phyloP scores from a whole-genome alignment of 2,888 invertebrate species.

The Cryptus viduatorius region DNA sequence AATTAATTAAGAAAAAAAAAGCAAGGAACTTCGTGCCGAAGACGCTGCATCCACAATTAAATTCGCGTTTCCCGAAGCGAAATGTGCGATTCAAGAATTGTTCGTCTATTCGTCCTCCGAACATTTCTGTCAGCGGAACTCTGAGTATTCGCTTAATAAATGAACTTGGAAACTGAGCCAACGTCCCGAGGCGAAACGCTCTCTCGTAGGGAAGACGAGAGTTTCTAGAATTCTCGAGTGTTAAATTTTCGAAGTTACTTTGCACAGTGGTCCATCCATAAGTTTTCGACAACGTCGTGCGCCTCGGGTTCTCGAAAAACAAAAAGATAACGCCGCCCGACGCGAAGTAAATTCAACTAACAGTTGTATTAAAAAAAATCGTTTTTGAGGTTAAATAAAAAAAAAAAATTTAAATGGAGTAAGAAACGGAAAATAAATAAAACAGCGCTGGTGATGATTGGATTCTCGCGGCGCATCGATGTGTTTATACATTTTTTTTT shows the following conservation, averaged over 20 bases:
- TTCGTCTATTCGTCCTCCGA: conserved; percentile 10
- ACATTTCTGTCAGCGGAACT: conserved; percentile 41
- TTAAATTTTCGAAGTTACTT: conserved; percentile 55
- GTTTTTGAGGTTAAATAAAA: not conserved
- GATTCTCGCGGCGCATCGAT: not conserved
- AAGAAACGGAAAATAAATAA: not conserved
- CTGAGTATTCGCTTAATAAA: conserved; percentile 50
- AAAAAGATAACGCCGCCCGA: not conserved
- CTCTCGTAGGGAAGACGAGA: conserved; percentile 14
- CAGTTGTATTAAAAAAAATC: not conserved
- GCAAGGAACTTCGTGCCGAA: not conserved
- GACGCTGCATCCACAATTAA: conserved; percentile 36
- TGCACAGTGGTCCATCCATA: conserved; percentile 30
- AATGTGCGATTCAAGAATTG: conserved; percentile 30
- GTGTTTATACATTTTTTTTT: conserved; percentile 33
- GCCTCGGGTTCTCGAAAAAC: not conserved
- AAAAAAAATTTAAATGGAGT: not conserved
- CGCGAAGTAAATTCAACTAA: not conserved
- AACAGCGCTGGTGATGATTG: not conserved
- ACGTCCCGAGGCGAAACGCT: not conserved
- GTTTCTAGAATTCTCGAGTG: conserved; percentile 35
- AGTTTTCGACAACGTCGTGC: conserved; percentile 16
- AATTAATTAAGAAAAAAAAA: not conserved
- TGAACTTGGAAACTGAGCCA: conserved; percentile 54
- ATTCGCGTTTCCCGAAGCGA: conserved; percentile 42